Base-by-base conservation (phyloP, 2,888 invertebrate genomes). In the Amphipyra tragopoginis region DNA sequence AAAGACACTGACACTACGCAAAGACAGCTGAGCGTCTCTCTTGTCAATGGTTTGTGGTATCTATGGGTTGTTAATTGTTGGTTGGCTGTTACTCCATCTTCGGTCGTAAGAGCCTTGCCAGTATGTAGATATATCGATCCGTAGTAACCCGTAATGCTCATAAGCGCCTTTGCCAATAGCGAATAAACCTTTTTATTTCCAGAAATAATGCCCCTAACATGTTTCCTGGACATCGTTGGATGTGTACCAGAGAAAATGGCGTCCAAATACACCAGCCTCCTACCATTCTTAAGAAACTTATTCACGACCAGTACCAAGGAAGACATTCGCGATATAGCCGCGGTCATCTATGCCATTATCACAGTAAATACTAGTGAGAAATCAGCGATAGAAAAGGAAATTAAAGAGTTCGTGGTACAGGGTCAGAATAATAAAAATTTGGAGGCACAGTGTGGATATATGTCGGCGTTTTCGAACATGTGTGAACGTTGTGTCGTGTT, bases 201-300 rank as follows among this genome's bases (percentile, higher is more conserved):
- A 97, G 96, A 96, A 80, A 86, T 96, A 45, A 96, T 96, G 90
- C 93, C 97, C 0, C 87, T 98, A 53, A 96, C 97, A 57, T 98
- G 97, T 77, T 95, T 98, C 83, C 93, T 98, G 74, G 98, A 98
- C 90, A 95, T 98, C 21, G 95, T 98, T n/a, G 98, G 98, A 42
- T 97, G 97, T 64, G 96, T 97, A 9, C 97, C 98, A 0, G 96
- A 96, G 21, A 91, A 96, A 58, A 95, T 98, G 81, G 95, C 96
- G 0, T 83, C 95, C 36, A 95, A 96, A 68, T 96, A 97, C 84
- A 90, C 95, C 2, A 95, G 93, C 36, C 95, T 97, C 14, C 83
- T 96, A 11, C 95, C 96, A 5, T 97, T 97, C 96, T 86, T 97
- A 1, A 92, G 95, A 79, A 96, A 95, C 62, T 90, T 97, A 1